Evolutionary conservation across 2,113 vertebrate species (phyloP).

Genomic region (Chroicocephalus ridibundus): DNA sequence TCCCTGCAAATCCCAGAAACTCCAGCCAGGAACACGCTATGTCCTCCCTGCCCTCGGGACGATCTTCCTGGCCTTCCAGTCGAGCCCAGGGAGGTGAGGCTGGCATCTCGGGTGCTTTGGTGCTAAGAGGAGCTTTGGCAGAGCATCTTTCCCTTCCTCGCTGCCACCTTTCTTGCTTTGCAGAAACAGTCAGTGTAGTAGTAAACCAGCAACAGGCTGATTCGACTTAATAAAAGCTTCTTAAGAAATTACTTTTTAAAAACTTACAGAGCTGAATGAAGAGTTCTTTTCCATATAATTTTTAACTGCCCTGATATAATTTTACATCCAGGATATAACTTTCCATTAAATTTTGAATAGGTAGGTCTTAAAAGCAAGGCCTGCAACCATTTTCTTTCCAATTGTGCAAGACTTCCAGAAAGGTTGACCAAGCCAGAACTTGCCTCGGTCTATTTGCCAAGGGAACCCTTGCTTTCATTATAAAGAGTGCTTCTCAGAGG

Average conservation of each 20-base stretch:
- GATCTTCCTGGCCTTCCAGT: not conserved
- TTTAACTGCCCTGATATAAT: constrained; percentile 32
- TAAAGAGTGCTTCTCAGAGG: not conserved
- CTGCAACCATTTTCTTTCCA: constrained; percentile 13
- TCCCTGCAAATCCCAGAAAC: not conserved
- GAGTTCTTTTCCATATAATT: constrained; percentile 24
- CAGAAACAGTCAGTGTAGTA: fast-evolving
- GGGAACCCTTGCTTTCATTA: constrained; percentile 12
- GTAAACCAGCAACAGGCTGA: not conserved
- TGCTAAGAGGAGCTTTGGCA: not conserved
- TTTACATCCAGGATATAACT: constrained; percentile 40
- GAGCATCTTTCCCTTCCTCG: not conserved
- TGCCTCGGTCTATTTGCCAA: not conserved
- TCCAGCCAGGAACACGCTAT: not conserved
- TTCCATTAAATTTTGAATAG: constrained; percentile 32
- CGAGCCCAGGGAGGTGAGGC: not conserved
- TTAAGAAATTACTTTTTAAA: constrained; percentile 18
- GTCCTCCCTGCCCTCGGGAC: not conserved
- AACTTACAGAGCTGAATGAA: not conserved
- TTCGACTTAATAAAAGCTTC: constrained; percentile 9
- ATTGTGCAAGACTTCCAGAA: not conserved
- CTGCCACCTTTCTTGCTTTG: not conserved
- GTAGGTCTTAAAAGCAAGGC: constrained; percentile 5
- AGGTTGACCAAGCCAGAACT: constrained; percentile 25
- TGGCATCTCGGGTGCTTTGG: not conserved